Base-by-base conservation (phyloP, 1,140 invertebrate species). In the Paraescarpia echinospica region DNA sequence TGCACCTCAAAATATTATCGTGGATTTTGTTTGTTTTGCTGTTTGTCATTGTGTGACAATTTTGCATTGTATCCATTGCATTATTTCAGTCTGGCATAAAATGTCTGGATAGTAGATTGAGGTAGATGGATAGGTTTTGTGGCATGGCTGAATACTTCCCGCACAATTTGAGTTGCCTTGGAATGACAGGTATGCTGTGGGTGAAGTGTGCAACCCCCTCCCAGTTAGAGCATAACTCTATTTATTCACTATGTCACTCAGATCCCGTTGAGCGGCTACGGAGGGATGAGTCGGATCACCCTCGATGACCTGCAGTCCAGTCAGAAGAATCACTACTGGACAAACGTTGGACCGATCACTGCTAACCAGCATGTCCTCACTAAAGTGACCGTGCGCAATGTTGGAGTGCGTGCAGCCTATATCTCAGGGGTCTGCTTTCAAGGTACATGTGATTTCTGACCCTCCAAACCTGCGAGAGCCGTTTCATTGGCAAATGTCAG, bases 211-310 rank as follows among this genome's bases (percentile, higher is more conserved):
- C 14, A 22, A 4, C 1, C 4, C 4, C 59, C 14, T 18, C 59
- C 59, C 59, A 77, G 18, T 77, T 2, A 77, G 18, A 0, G 59
- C 22, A 27, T 18, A 6, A 18, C 18, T 12, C 22, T 91, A 34
- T 92, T 91, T 35, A 92, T 18, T 92, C 51, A 27, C 22, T 91
- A 5, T 90, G n/a, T 91, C 33, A 35, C 48, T 27, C 92, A 94
- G 94, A 93, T 94, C 51, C 93, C 94, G 6, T 91, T 94, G 27
- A 92, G 89, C 88, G 94, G 94, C 31, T 94, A 94, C 91, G 94
- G 94, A 35, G 94, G 94, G 0, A 91, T 89, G 34, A 94, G 94
- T 92, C 89, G 89, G 31, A 34, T 94, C 18, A 89, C 93, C 4
- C 41, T 94, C 31, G 93, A 93, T 59, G 93, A 92, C 48, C 93